Percentiles rank a stretch among this genome's conserved stretches.
These are phyloP conservation scores for Drosophila eohydei DNA, from an alignment of 2,888 invertebrate genomes.

Conservation along the genomic window DNA sequence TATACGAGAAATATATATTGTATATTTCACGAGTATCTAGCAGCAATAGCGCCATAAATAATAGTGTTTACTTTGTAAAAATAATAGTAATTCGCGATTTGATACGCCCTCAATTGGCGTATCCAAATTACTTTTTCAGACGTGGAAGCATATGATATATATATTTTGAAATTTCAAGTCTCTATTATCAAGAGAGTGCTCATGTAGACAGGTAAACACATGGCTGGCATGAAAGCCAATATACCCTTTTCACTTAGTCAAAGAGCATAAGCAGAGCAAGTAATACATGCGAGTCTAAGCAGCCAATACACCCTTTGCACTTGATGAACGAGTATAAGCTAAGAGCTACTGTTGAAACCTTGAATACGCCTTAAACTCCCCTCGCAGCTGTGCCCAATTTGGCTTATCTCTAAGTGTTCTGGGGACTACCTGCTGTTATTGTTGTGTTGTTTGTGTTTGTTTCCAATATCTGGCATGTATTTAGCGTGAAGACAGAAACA, in stretches of 20 bases:
- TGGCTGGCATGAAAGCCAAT: not conserved
- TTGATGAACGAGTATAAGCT: not conserved
- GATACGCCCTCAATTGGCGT: not conserved
- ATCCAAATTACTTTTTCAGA: not conserved
- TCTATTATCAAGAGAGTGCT: not conserved
- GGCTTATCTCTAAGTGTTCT: slow-evolving; percentile 37
- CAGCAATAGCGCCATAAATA: not conserved
- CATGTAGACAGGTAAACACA: not conserved
- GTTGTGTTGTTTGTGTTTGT: slow-evolving; percentile 6
- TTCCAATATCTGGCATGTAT: slow-evolving; percentile 9
- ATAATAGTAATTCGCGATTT: not conserved
- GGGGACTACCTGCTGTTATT: not conserved
- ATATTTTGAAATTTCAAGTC: not conserved
- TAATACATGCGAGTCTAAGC: not conserved
- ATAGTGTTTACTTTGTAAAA: not conserved
- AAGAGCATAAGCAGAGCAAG: not conserved
- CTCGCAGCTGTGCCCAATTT: slow-evolving; percentile 20
- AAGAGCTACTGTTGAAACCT: not conserved
- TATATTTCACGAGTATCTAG: not conserved
- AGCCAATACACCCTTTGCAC: not conserved
- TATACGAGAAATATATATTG: not conserved
- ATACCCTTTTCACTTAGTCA: not conserved
- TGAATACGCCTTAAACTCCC: slow-evolving; percentile 20
- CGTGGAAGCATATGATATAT: not conserved
- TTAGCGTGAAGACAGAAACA: slow-evolving; percentile 33